A percentile compares a stretch with the other conserved stretches of the same genome.
Evolutionary conservation across 2,797 vertebrate genomes (phyloP).

Genomic region (Poecilia picta): DNA sequence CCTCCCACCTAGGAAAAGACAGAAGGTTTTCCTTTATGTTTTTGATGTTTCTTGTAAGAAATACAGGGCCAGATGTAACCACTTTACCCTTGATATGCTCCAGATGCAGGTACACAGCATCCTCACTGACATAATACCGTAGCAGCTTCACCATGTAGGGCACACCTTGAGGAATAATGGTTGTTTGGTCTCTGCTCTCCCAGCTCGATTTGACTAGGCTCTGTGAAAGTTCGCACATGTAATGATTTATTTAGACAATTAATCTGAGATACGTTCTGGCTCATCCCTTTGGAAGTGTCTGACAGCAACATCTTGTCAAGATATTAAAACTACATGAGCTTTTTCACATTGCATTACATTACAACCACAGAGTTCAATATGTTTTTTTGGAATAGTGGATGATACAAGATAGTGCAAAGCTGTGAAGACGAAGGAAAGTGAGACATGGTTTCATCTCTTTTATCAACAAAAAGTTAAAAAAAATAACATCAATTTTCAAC

Average conservation of each 20-base stretch:
- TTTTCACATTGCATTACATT: not conserved
- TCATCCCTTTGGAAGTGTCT: constrained; percentile 18
- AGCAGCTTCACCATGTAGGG: constrained; percentile 96
- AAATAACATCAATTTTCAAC: too few species aligned
- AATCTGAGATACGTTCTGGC: not conserved
- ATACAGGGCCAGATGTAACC: not conserved
- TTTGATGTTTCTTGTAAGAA: not conserved
- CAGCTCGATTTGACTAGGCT: constrained; percentile 91
- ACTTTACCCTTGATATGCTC: constrained; percentile 91
- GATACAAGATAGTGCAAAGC: too few species aligned
- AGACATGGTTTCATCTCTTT: not conserved
- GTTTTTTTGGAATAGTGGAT: too few species aligned
- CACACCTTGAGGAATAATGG: constrained; percentile 95
- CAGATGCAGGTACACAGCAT: constrained; percentile 93
- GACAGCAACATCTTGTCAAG: not conserved
- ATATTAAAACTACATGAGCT: not conserved
- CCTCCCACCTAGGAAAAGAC: constrained; percentile 80
- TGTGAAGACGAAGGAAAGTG: not conserved
- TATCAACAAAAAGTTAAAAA: not conserved
- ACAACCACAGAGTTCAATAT: not conserved
- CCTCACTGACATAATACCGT: constrained; percentile 92
- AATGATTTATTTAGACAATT: not conserved
- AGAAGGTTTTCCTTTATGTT: not conserved
- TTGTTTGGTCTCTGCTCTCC: constrained; percentile 87
- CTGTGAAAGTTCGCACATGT: constrained; percentile 70